A percentile compares a stretch with the other conserved stretches of the same genome.
Evolutionary conservation across 2,888 invertebrate species (phyloP).

Genomic region (Vanessa cardui): DNA sequence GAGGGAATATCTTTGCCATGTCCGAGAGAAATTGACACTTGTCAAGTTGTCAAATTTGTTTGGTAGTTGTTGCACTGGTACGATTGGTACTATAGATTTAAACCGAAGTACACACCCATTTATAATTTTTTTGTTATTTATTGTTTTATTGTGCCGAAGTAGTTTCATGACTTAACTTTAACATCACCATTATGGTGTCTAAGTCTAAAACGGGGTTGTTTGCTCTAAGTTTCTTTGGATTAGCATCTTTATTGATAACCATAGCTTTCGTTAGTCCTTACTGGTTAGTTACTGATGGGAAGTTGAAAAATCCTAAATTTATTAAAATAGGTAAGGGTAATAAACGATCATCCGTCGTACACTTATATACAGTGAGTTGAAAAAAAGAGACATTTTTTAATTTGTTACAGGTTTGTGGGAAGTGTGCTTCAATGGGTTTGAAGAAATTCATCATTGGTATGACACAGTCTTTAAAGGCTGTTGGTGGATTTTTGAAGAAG

Average conservation of each 20-base stretch:
- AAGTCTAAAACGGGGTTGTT: constrained; percentile 86
- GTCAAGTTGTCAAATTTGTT: constrained; percentile 12
- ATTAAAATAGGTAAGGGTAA: constrained; percentile 87
- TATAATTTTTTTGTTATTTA: constrained; percentile 2
- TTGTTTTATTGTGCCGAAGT: constrained; percentile 10
- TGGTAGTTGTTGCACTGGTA: neutral
- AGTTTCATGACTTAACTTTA: neutral
- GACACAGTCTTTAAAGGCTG: constrained; percentile 93
- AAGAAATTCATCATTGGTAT: constrained; percentile 93
- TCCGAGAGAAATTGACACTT: neutral
- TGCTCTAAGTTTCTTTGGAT: constrained; percentile 85
- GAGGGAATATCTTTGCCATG: too few species aligned
- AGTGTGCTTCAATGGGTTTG: constrained; percentile 94
- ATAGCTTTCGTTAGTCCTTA: constrained; percentile 93
- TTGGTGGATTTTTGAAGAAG: constrained; percentile 99
- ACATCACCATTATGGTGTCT: constrained; percentile 66
- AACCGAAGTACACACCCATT: constrained; percentile 20
- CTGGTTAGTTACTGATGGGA: constrained; percentile 93
- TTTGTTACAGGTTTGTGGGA: constrained; percentile 92
- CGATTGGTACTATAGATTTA: neutral
- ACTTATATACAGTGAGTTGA: too few species aligned
- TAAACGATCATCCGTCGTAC: neutral
- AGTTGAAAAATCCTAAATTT: constrained; percentile 89
- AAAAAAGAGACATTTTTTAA: constrained; percentile 19
- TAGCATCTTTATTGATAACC: constrained; percentile 88